Base-by-base conservation (phyloP, 2,888 invertebrate genomes). In the Salpingus planirostris region DNA sequence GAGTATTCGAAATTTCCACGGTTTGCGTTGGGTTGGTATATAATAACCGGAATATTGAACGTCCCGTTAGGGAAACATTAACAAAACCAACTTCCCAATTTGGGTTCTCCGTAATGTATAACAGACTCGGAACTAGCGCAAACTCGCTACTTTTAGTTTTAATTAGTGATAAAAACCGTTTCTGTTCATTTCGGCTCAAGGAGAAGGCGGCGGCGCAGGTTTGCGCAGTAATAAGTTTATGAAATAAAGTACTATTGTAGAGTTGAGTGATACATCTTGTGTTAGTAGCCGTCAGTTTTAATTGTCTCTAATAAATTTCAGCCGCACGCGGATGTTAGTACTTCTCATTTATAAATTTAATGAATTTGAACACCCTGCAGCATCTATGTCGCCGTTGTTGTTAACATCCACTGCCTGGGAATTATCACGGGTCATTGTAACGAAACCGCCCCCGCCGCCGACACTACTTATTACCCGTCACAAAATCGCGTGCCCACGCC, bases 251-350 rank as follows among this genome's bases (percentile, higher is more conserved):
- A 42, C 36, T 31, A 38, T 43, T 44, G 40, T 42, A 35, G 38
- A 36, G 37, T 41, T 39, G 34, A 42, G 40, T 47, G 39, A 50
- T 50, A 47, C 35, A 44, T 49, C 46, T 50, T 41, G 33, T 32
- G 40, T 42, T 43, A 36, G 43, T 38, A 33, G 37, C 42, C 42
- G 50, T 46, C 47, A 47, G 38, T 43, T 44, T 43, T 47, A 47
- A 47, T 48, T 47, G 41, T 47, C 37, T 41, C 44, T 42, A 44
- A 47, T 50, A 44, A 48, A 49, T 48, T 50, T 40, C 27, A 38
- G 42, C 43, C 39, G 34, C 39, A 33, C 39, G 35, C 41, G 43
- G 37, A 41, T 40, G 44, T 40, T 45, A 40, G 38, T 40, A 38
- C 38, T 29, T 34, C 40, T 29, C 44, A 39, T 46, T 46, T 44